These are phyloP conservation scores for Anhinga anhinga DNA, from an alignment of 2,113 vertebrate species.

Conservation along the genomic window DNA sequence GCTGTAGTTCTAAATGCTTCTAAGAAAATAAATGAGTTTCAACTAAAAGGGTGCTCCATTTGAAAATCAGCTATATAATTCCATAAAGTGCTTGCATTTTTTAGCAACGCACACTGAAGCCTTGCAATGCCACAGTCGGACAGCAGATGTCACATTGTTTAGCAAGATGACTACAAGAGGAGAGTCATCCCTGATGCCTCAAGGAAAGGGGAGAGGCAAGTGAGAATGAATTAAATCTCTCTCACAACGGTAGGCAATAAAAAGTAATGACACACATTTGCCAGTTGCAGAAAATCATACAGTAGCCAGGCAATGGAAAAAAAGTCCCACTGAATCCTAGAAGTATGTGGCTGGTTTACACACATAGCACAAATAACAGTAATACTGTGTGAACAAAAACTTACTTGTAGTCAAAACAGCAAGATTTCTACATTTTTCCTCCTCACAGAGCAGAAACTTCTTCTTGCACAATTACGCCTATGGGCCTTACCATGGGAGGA, in stretches of 20 bases:
- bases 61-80: neutral
- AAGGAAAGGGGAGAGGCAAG: neutral
- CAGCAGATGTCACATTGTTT: conserved; percentile 7
- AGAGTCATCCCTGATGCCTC: neutral
- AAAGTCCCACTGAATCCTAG: neutral
- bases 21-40: neutral
- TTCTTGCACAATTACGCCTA: neutral
- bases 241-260: neutral
- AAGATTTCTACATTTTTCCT: neutral
- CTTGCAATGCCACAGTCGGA: neutral
- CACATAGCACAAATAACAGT: neutral
- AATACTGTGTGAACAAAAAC: neutral
- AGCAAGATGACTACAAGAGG: neutral
- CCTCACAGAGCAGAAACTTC: neutral
- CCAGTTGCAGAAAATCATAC: neutral
- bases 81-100: neutral
- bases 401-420: neutral
- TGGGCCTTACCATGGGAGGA: neutral
- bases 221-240: neutral
- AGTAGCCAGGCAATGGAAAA: neutral
- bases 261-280: neutral
- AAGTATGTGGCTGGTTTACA: neutral
- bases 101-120: neutral
- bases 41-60: neutral
- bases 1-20: neutral